Conservation (phyloP, 2,797 vertebrate species). For the Aphelocoma californica region DNA sequence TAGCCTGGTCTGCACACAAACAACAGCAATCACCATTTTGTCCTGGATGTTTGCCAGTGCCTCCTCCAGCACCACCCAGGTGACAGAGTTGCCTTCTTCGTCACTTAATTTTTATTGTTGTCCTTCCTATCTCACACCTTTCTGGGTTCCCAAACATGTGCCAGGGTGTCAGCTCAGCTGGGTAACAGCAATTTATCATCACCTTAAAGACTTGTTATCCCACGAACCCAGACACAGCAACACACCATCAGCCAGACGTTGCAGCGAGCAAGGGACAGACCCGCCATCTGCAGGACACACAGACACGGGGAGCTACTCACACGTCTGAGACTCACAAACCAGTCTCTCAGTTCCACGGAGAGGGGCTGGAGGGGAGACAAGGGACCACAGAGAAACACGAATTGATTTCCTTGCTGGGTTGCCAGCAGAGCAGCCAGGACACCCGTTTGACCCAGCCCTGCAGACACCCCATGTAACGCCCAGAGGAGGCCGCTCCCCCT, state of each 20-base stretch:
- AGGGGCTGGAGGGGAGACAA: neutral
- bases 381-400: neutral
- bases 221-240: neutral
- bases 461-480: neutral
- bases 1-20: neutral
- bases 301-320: neutral
- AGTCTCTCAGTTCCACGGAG: neutral
- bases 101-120: neutral
- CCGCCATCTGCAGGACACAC: neutral
- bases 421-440: fast-evolving
- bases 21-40: neutral
- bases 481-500: neutral
- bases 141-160: neutral
- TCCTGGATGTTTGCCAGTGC: neutral
- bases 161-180: neutral
- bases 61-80: neutral
- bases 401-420: neutral
- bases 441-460: neutral
- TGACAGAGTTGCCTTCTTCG: neutral
- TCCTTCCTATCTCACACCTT: neutral
- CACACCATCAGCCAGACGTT: neutral
- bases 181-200: neutral
- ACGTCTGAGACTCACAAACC: neutral
- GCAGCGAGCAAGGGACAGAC: neutral
- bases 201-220: neutral